Evolutionary conservation across 2,113 vertebrate genomes (phyloP).

Genomic region (Mus spicilegus): DNA sequence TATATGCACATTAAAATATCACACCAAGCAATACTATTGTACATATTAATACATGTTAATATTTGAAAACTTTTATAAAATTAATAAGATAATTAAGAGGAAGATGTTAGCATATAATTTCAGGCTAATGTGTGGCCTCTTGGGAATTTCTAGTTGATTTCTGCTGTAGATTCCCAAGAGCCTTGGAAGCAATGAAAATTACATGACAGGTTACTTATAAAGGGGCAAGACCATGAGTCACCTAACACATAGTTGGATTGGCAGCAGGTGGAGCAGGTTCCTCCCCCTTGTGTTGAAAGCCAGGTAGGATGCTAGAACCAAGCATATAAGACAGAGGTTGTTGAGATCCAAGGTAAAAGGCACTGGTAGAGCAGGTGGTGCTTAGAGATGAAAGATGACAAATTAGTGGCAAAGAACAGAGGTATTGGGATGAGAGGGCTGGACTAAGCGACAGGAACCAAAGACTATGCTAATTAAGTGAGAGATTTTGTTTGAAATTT

Average conservation of each 20-base stretch:
- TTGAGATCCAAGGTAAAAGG: neutral
- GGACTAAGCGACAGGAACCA: neutral
- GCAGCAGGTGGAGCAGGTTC: neutral
- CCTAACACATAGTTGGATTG: neutral
- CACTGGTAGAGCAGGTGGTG: neutral
- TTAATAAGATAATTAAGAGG: neutral
- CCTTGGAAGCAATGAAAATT: neutral
- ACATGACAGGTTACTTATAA: neutral
- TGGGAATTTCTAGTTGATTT: neutral
- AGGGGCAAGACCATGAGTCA: neutral
- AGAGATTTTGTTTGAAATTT: neutral
- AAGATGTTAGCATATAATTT: neutral
- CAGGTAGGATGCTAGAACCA: slow-evolving; percentile 46
- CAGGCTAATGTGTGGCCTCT: neutral
- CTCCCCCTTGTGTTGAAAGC: neutral
- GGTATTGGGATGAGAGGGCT: neutral
- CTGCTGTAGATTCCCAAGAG: neutral
- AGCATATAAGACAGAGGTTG: neutral
- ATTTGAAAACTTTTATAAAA: neutral
- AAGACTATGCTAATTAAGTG: neutral
- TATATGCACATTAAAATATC: neutral
- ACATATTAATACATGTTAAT: neutral
- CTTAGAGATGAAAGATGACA: neutral
- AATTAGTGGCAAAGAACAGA: neutral
- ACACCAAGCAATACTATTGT: neutral